Conservation (phyloP, 2,888 invertebrate genomes). For the Synanthedon vespiformis region DNA sequence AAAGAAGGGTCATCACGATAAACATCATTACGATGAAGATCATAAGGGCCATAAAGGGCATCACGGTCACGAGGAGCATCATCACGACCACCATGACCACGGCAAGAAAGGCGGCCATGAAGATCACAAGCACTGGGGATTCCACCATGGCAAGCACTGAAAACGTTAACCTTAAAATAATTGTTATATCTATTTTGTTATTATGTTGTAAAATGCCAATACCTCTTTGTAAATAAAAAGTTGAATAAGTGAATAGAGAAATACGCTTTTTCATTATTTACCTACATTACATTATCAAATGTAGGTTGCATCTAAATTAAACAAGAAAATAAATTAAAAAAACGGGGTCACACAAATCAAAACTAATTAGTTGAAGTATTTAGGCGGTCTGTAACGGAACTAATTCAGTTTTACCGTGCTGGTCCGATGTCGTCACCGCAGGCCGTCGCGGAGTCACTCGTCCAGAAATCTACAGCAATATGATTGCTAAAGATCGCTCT, state of each 20-base stretch:
- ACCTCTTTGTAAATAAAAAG: slow-evolving; percentile 53
- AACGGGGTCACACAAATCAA: slow-evolving; percentile 9
- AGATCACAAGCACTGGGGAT: slow-evolving; percentile 81
- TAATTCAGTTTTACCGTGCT: slow-evolving; percentile 50
- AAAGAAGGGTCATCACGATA: slow-evolving; percentile 84
- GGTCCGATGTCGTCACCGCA: slow-evolving; percentile 50
- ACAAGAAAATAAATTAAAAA: background rate
- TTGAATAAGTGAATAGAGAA: slow-evolving; percentile 1
- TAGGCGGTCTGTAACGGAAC: slow-evolving; percentile 37
- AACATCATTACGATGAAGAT: slow-evolving; percentile 84
- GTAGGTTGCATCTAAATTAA: too few relatives aligned
- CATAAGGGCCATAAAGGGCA: slow-evolving; percentile 85
- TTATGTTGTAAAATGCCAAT: slow-evolving; percentile 24
- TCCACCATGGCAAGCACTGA: slow-evolving; percentile 71
- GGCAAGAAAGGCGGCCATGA: slow-evolving; percentile 84
- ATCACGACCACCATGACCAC: slow-evolving; percentile 79
- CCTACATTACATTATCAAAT: too few relatives aligned
- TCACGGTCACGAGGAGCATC: slow-evolving; percentile 81
- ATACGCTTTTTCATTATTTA: background rate
- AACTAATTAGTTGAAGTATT: slow-evolving; percentile 15
- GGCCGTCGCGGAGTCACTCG: slow-evolving; percentile 45
- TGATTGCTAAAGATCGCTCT: slow-evolving; percentile 59
- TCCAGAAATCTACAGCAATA: slow-evolving; percentile 61
- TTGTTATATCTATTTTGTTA: slow-evolving; percentile 37
- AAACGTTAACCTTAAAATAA: slow-evolving; percentile 25